These are phyloP conservation scores for Psittacula derbiana DNA, from an alignment of 2,797 vertebrate species.

Conservation along the genomic window DNA sequence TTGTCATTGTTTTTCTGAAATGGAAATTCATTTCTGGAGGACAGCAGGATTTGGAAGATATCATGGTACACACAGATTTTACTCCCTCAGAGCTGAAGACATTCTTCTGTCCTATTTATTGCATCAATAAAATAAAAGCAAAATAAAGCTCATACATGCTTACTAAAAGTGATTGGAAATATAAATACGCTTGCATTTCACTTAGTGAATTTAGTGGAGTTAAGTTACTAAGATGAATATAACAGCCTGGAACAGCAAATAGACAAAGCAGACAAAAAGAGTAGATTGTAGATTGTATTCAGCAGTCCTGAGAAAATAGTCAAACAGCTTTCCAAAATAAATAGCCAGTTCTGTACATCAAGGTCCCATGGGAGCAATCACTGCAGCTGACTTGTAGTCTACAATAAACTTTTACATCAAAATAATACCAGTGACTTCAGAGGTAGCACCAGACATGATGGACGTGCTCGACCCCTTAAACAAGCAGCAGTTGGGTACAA, in stretches of 20 bases:
- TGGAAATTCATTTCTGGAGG: not conserved
- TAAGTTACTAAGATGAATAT: not conserved
- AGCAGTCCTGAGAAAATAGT: not conserved
- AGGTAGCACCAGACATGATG: not conserved
- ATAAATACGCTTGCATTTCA: not conserved
- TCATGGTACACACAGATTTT: not conserved
- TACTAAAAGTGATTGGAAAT: not conserved
- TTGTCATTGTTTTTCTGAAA: not conserved
- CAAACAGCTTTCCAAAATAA: not conserved
- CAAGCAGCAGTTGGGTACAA: not conserved
- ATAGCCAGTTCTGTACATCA: not conserved
- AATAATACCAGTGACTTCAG: not conserved
- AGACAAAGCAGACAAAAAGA: not conserved
- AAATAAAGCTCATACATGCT: not conserved
- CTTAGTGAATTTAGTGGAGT: not conserved
- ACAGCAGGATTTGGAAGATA: not conserved
- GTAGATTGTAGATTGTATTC: not conserved
- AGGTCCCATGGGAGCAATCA: not conserved
- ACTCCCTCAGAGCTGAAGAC: not conserved
- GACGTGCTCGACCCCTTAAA: rapidly evolving
- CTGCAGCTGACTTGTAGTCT: not conserved
- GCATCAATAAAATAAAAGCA: not conserved
- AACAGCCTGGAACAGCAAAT: not conserved
- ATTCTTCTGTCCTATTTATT: not conserved
- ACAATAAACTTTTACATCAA: not conserved